A percentile compares a stretch with the other conserved stretches of the same genome.
phyloP scores from a whole-genome alignment of 2,888 invertebrate genomes.

The Notodonta dromedarius region DNA sequence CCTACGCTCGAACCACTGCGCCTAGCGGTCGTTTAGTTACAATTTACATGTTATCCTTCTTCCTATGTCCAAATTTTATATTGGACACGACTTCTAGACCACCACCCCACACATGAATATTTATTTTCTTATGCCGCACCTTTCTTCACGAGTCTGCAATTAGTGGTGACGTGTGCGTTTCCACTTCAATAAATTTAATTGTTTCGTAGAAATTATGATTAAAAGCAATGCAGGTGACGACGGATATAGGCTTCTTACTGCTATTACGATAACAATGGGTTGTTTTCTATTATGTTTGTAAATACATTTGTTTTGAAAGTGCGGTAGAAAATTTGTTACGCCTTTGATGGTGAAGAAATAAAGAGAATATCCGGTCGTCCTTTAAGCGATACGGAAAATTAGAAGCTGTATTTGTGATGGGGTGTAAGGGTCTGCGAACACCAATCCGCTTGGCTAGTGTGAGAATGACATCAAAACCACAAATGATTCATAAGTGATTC shows the following conservation, averaged over 20 bases:
- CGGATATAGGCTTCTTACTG: conserved; percentile 20
- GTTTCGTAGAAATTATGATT: conserved; percentile 27
- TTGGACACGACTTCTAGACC: too few species aligned
- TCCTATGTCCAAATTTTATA: too few species aligned
- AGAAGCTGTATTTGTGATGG: too few species aligned
- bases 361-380: background rate
- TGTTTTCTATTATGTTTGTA: conserved; percentile 21
- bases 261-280: conserved; percentile 18
- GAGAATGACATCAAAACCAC: background rate
- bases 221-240: conserved; percentile 26
- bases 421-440: too few species aligned
- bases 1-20: too few species aligned
- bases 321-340: background rate
- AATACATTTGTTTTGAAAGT: background rate
- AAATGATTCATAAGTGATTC: background rate
- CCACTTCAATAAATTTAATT: conserved; percentile 23
- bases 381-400: too few species aligned
- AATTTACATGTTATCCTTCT: background rate
- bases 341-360: background rate
- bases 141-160: background rate
- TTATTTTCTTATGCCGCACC: too few species aligned
- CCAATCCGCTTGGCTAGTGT: background rate
- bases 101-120: too few species aligned
- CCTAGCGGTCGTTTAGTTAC: too few species aligned
- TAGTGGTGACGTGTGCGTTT: conserved; percentile 8